phyloP scores from a whole-genome alignment of 2,113 vertebrate genomes.

The Nothobranchius furzeri region DNA sequence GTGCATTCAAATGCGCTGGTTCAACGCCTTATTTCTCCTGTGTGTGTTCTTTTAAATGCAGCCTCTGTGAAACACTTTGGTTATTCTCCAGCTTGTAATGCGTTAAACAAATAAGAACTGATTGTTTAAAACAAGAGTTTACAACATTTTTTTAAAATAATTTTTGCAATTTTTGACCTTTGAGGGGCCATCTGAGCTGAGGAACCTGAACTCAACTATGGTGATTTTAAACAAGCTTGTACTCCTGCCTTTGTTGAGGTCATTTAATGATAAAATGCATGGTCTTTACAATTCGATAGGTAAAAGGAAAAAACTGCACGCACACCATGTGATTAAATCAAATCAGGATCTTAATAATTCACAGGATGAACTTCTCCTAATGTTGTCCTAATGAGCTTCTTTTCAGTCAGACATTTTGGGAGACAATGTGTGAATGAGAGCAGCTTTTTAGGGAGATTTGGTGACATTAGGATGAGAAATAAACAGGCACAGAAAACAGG shows the following conservation, averaged over 20 bases:
- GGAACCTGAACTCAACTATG: no score
- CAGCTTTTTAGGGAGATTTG: not conserved
- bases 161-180: no score
- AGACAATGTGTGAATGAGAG: not conserved
- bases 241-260: not conserved
- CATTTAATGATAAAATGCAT: not conserved
- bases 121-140: no score
- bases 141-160: no score
- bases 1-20: not conserved
- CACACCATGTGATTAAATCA: not conserved
- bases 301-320: no score
- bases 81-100: no score
- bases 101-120: no score
- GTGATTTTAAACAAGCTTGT: not conserved
- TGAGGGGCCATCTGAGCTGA: no score
- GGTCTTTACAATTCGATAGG: not conserved
- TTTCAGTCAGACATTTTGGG: not conserved
- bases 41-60: no score
- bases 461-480: not conserved
- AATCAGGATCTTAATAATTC: not conserved
- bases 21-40: no score
- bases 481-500: not conserved
- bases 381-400: not conserved
- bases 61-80: no score
- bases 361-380: not conserved